Base-by-base conservation (phyloP, 2,797 vertebrate genomes). In the Smutsia temminckii region DNA sequence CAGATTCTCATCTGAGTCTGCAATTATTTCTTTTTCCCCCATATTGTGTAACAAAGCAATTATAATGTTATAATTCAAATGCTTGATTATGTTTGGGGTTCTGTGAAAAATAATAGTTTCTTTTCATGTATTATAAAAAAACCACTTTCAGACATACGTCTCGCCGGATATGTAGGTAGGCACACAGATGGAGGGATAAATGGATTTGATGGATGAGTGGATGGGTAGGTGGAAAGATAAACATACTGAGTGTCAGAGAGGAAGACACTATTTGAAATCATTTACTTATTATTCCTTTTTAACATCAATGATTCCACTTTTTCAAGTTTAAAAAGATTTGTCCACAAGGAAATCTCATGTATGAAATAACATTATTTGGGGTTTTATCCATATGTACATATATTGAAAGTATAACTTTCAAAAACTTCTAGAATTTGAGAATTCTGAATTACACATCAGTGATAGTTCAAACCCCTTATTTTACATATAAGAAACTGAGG, bases 271-370 rank as follows among this genome's bases (percentile, higher is more conserved):
- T 53, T 92, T 59, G 27, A 85, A 81, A 51, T 59, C 4, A 49
- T 68, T 95, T 88, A 53, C 51, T 14, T 77, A 2, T 53, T 49
- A 64, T 53, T 94, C 37, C 16, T 79, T 91, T 93, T 93, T 32
- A 89, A 92, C 11, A 79, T 1, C 23, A 94, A 29, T 21, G 34
- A 78, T 69, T 77, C 12, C 20, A 34, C n/a, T 81, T 92, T 86
- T 88, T 85, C 63, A 93, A 96, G 69, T 71, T 71, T 88, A 85
- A 66, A 79, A 77, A 93, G 29, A 17, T 64, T 55, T 91, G 17
- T 87, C 40, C 25, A 61, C 14, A 64, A 88, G 42, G 9, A 72
- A 75, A 61, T 83, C 72, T 83, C 63, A 85, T 85, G 86, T 83
- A 74, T 25, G 63, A 92, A 83, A 75, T 69, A 79, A 75, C 78